Conservation (phyloP, 2,888 invertebrate genomes). For the Cephus sareptanus region DNA sequence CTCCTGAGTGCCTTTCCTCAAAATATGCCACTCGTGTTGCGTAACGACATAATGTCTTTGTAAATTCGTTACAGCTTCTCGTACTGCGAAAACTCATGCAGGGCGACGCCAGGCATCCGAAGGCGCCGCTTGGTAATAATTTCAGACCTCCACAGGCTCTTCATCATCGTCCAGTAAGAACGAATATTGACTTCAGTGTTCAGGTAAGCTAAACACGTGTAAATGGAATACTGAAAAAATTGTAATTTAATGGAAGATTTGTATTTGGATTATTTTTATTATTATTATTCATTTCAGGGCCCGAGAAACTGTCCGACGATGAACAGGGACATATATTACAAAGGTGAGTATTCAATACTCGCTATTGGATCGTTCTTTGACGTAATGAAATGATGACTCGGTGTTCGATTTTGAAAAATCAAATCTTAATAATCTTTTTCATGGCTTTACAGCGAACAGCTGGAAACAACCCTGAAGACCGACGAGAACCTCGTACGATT, state of each 20-base stretch:
- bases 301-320: slow-evolving; percentile 91
- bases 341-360: slow-evolving; percentile 70
- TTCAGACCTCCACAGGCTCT: slow-evolving; percentile 93
- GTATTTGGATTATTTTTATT: slow-evolving; percentile 23
- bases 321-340: slow-evolving; percentile 93
- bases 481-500: slow-evolving; percentile 34
- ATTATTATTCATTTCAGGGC: slow-evolving; percentile 67
- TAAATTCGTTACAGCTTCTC: slow-evolving; percentile 75
- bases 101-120: slow-evolving; percentile 86
- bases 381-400: too few relatives aligned
- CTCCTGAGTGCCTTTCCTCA: neutral
- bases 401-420: neutral
- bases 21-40: slow-evolving; percentile 15
- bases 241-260: neutral
- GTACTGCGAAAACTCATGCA: slow-evolving; percentile 88
- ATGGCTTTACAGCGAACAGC: slow-evolving; percentile 77
- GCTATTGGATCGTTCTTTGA: neutral
- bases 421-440: neutral
- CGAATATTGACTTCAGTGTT: slow-evolving; percentile 95
- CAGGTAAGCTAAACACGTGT: slow-evolving; percentile 67
- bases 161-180: slow-evolving; percentile 93
- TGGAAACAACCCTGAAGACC: slow-evolving; percentile 82
- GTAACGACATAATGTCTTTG: neutral
- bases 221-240: neutral
- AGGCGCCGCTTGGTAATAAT: slow-evolving; percentile 94